phyloP scores from a whole-genome alignment of 2,113 vertebrate species.

The Addax nasomaculatus region DNA sequence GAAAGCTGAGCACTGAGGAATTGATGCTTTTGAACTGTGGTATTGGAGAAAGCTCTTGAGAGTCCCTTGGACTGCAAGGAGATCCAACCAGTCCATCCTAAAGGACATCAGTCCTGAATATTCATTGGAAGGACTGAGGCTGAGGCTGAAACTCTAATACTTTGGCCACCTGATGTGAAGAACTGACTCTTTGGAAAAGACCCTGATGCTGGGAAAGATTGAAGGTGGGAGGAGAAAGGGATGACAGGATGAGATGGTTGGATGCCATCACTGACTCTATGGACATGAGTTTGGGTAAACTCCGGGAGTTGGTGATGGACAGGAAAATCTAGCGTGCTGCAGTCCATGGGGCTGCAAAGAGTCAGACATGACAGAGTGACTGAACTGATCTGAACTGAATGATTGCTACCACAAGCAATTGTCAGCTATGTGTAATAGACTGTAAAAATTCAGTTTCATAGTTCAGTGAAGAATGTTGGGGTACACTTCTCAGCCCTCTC shows the following conservation, averaged over 20 bases:
- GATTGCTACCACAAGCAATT: background rate
- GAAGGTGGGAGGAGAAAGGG: background rate
- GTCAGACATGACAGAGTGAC: background rate
- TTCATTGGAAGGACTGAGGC: background rate
- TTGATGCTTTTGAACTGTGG: background rate
- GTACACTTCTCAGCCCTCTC: background rate
- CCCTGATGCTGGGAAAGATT: background rate
- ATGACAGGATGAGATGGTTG: background rate
- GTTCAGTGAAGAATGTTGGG: background rate
- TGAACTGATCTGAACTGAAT: background rate
- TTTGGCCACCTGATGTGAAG: background rate
- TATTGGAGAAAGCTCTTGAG: background rate
- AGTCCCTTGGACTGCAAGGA: background rate
- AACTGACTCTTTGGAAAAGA: background rate
- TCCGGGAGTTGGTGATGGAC: background rate
- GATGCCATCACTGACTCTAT: background rate
- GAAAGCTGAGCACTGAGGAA: background rate
- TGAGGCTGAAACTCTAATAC: background rate
- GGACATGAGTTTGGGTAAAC: background rate
- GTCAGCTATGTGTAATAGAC: background rate
- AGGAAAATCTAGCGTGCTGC: background rate
- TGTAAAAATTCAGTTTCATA: background rate
- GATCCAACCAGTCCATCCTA: background rate
- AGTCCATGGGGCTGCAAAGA: background rate
- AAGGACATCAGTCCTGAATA: background rate